These are phyloP conservation scores for Melanophora roralis DNA, from an alignment of 2,888 invertebrate genomes.

Conservation along the genomic window DNA sequence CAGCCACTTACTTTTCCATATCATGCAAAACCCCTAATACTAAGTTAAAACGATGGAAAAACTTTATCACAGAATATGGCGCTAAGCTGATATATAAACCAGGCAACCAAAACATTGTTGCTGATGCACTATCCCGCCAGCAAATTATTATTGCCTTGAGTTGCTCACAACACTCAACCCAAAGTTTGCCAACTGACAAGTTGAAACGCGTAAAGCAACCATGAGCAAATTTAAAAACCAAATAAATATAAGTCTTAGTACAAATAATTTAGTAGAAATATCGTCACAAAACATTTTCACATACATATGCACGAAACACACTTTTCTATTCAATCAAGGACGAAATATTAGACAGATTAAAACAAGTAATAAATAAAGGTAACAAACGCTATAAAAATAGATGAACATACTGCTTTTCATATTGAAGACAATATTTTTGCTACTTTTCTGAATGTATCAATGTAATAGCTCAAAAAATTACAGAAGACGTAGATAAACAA, in stretches of 20 bases:
- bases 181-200: slow-evolving; percentile 29
- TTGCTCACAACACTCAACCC: slow-evolving; percentile 14
- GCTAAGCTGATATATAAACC: no score
- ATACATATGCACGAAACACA: slow-evolving; percentile 13
- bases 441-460: slow-evolving; percentile 5
- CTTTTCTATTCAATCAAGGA: slow-evolving; percentile 28
- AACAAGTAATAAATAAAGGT: slow-evolving; percentile 9
- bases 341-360: slow-evolving; percentile 34
- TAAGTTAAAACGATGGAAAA: slow-evolving; percentile 5
- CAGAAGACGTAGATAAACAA: slow-evolving; percentile 34
- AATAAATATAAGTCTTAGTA: slow-evolving; percentile 5
- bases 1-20: slow-evolving; percentile 5
- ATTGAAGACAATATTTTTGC: not conserved
- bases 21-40: no score
- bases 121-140: no score
- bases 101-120: no score
- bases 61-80: no score
- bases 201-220: slow-evolving; percentile 35
- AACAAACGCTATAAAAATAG: slow-evolving; percentile 21
- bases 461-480: slow-evolving; percentile 24
- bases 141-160: not conserved
- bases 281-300: slow-evolving; percentile 24
- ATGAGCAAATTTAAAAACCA: slow-evolving; percentile 12
- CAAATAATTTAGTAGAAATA: slow-evolving; percentile 17
- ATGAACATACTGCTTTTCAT: not conserved